Evolutionary conservation across 2,797 vertebrate genomes (phyloP), one percentile per base, ranked within the genome.

Genomic region (Danionella dracula): DNA sequence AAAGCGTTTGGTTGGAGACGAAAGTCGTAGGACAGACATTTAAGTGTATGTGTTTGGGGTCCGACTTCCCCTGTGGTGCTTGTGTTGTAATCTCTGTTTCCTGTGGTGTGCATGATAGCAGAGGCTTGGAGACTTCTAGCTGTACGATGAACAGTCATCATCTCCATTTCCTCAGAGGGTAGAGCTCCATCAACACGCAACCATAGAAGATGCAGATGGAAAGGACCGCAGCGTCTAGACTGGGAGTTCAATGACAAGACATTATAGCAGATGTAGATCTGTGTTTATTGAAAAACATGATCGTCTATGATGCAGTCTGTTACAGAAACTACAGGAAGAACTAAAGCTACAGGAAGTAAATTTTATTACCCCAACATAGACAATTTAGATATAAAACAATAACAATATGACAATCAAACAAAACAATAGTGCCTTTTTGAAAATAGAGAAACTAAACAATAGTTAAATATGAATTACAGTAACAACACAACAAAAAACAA

Each of bases 11-110:
- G 27, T 37, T 69, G 66, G 66, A 66, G 56, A 21, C 50, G 6
- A 17, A 32, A n/a, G 49, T 68, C 41, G 38, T 37, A 48, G 12
- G 8, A 68, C 54, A 72, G 66, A 59, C 32, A 57, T 55, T 45
- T 46, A 54, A 60, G 66, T 54, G 57, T 51, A 31, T 21, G 44
- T 71, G 73, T 70, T 78, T 79, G 77, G 78, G 70, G 54, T 72
- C 78, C 44, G 56, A 17, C 65, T 81, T 76, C 73, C 77, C 38
- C 16, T 64, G 73, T 76, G 29, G 34, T 72, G 57, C 48, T 66
- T 44, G 15, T 66, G 50, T 53, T 74, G 70, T 70, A 51, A 70
- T 57, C 72, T 74, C 68, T 72, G 60, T 74, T 83, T 83, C 77
- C 66, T 80, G 73, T 53, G 73, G 68, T 44, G 0, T 59, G 78